Base-by-base conservation (phyloP, 2,888 invertebrate genomes). In the Cheilosia soror region DNA sequence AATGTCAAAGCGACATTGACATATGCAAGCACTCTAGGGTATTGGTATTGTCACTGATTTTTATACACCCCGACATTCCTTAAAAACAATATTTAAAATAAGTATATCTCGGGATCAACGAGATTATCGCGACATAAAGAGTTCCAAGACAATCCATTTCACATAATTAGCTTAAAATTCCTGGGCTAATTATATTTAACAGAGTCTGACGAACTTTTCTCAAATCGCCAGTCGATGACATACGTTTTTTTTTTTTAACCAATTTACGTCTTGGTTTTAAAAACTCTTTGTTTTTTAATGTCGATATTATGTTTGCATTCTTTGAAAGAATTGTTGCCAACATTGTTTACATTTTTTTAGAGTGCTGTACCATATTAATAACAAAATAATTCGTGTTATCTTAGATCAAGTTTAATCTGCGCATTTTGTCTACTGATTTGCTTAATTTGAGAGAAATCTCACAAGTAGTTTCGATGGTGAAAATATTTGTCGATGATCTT, bases 1-100 rank as follows among this genome's bases (percentile, higher is more conserved):
- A 44, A n/a, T 60, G 31, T 66, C 71, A 77, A 40, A 47, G 15
- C 31, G 29, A 65, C 20, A 53, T 25, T 55, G 77, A 49, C 72
- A 66, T 29, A 42, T 77, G 60, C 33, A 55, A 44, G 65, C 51
- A 33, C 33, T 33, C 33, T 33, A 15, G 9, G 58, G 15, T 47
- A 55, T 33, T 57, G 77, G 66, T 60, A 33, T 53, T 49, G 37
- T 68, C 47, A 55, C 49, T 55, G 40, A 66, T n/a, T 33, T 55
- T 51, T 62, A 57, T 40, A 29, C 29, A 62, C 57, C 44, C n/a
- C 65, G 44, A 40, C 1, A 4, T 27, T 11, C 11, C 31, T 6
- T 33, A 33, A 44, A 25, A 29, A 27, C 2, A 5, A 13, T n/a
- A n/a, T 63, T 57, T 33, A 25, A 44, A 78, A 33, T 9, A 71